These are phyloP conservation scores for Hoplias malabaricus DNA, from an alignment of 2,113 vertebrate species.

Conservation along the genomic window DNA sequence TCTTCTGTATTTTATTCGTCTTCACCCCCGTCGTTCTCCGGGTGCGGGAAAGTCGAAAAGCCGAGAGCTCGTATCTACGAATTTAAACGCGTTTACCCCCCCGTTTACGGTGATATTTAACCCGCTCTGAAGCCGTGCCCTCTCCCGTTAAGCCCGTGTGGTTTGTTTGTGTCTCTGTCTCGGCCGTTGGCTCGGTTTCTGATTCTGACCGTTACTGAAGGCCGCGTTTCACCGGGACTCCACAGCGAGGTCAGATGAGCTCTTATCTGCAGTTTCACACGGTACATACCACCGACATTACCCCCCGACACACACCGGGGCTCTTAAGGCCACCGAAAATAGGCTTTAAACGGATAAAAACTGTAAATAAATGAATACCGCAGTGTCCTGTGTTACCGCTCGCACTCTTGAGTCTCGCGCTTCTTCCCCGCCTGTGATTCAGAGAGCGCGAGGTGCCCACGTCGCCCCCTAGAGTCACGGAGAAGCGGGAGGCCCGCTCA, in stretches of 20 bases:
- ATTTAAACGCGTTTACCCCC: too few relatives aligned
- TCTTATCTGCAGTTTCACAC: too few relatives aligned
- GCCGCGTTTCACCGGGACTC: not conserved
- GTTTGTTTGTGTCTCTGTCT: too few relatives aligned
- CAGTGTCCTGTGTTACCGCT: slow-evolving; percentile 42
- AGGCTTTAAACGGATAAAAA: not conserved
- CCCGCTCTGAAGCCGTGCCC: too few relatives aligned
- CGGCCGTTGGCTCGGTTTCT: too few relatives aligned
- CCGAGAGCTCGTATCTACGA: not conserved
- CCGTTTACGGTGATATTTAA: too few relatives aligned
- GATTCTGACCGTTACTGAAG: not conserved
- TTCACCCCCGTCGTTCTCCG: too few relatives aligned
- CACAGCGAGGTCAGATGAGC: not conserved
- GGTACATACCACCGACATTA: too few relatives aligned
- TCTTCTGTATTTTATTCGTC: too few relatives aligned
- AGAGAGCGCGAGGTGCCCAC: not conserved
- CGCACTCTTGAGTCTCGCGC: not conserved
- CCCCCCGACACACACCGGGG: too few relatives aligned
- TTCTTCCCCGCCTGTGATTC: slow-evolving; percentile 1
- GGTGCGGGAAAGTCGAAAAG: not conserved
- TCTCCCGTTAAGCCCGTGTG: too few relatives aligned
- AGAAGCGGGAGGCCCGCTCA: not conserved
- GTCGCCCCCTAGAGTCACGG: not conserved
- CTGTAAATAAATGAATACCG: slow-evolving; percentile 19
- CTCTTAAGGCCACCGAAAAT: not conserved